Evolutionary conservation across 2,888 invertebrate genomes (phyloP).

Genomic region (Tetanocera ferruginea): DNA sequence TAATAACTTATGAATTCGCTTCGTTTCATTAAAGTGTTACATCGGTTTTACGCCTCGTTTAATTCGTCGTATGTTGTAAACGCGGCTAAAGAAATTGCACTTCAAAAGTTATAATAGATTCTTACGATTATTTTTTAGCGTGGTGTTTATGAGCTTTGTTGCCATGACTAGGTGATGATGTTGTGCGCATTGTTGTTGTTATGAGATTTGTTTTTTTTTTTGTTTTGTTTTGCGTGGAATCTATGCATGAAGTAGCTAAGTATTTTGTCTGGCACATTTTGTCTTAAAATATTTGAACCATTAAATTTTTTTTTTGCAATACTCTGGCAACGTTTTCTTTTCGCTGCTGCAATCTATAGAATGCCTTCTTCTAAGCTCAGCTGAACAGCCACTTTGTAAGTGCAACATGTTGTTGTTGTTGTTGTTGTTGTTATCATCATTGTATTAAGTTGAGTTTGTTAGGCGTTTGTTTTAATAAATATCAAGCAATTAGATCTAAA

Average conservation of each 20-base stretch:
- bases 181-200: too few relatives aligned
- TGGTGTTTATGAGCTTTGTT: too few relatives aligned
- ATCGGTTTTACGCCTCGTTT: too few relatives aligned
- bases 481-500: conserved; percentile 67
- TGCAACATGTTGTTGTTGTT: conserved; percentile 26
- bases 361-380: background rate
- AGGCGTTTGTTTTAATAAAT: conserved; percentile 47
- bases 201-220: too few relatives aligned
- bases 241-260: background rate
- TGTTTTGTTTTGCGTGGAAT: too few relatives aligned
- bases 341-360: background rate
- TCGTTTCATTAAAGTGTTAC: too few relatives aligned
- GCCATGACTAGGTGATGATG: too few relatives aligned
- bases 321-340: background rate
- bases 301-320: conserved; percentile 13
- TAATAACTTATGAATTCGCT: too few relatives aligned
- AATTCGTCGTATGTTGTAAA: too few relatives aligned
- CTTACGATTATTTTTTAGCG: too few relatives aligned
- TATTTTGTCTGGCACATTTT: conserved; percentile 14
- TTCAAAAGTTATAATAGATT: too few relatives aligned
- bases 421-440: conserved; percentile 45
- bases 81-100: too few relatives aligned
- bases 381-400: background rate
- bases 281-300: conserved; percentile 14
- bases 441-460: conserved; percentile 32